Base-by-base conservation (phyloP, 1,140 invertebrate genomes). In the Drosophila equinoxialis region DNA sequence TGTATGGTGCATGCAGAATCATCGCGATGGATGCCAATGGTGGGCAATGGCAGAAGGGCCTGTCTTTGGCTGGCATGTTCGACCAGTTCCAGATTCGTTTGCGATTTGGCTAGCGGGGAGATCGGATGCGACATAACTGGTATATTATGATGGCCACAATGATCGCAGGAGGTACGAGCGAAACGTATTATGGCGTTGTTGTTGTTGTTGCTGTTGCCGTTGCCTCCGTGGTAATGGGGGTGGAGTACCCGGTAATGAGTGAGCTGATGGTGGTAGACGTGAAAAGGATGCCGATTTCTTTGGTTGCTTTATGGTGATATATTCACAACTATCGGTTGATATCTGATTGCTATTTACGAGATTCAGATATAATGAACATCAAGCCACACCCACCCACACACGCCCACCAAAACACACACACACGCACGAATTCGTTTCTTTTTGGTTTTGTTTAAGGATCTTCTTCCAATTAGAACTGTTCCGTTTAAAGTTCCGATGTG, bases 121-220 rank as follows among this genome's bases (percentile, higher is more conserved):
- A 91, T 90, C 37, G 90, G 90, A 37, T 85, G 90, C 51, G 85
- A 75, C 90, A 91, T 91, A 14, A 86, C 78, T 6, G 87, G 83
- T 68, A 90, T 83, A 51, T 69, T 90, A 68, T 91, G 90, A 57
- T 91, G 82, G 1, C 90, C 87, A 37, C 90, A 91, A 55, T 90
- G 79, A 64, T 91, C 90, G 42, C 90, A 91, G 14, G 81, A 70
- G n/a, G 81, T 83, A 13, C 90, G 74, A 7, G 74, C 90, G 73
- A 89, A 90, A 1, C 90, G 90, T 57, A 85, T 67, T 3, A 90
- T 69, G 33, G 84, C 72, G 17, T 71, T 82, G 6, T 81, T 81
- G 11, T 68, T 73, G n/a, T 51, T 51, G 45, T 51, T 51, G 45
- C n/a, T 6, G 14, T 14, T 14, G 75, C 14, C 14, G 73, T 64